Evolutionary conservation across 2,888 invertebrate species (phyloP).

Genomic region (Diachrysia chrysitis): DNA sequence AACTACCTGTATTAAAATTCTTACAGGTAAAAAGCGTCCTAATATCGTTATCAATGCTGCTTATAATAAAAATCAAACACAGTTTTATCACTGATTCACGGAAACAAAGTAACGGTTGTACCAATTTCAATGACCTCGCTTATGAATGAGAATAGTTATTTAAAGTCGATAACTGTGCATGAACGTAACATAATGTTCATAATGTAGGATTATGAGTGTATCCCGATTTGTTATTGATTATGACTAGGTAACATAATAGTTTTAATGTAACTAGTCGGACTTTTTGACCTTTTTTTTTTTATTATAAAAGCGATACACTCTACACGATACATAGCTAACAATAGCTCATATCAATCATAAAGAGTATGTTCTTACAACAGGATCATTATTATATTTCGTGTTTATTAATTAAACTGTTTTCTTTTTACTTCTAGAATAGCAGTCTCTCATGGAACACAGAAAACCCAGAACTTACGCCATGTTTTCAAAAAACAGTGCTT

Average conservation of each 20-base stretch:
- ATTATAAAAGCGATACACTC: neutral
- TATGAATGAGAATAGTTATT: conserved; percentile 27
- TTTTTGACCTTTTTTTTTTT: neutral
- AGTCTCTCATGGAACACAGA: conserved; percentile 94
- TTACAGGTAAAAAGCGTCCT: neutral
- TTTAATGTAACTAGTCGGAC: neutral
- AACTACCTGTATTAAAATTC: no score
- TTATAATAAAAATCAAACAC: conserved; percentile 4
- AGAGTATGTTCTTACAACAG: neutral
- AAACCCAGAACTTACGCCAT: conserved; percentile 95
- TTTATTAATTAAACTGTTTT: conserved; percentile 20
- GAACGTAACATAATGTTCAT: conserved; percentile 13
- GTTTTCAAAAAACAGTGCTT: conserved; percentile 97
- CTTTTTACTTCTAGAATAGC: conserved; percentile 90
- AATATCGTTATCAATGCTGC: conserved; percentile 1
- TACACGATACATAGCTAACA: neutral
- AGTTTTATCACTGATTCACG: conserved; percentile 5
- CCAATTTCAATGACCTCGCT: conserved; percentile 35
- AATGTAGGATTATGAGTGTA: neutral
- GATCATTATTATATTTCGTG: neutral
- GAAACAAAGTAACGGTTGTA: conserved; percentile 26
- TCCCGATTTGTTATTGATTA: neutral
- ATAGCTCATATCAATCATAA: neutral
- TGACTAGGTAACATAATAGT: neutral
- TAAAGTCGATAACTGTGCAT: conserved; percentile 16